Conservation (phyloP, 2,797 vertebrate species). For the Bovichtus diacanthus region DNA sequence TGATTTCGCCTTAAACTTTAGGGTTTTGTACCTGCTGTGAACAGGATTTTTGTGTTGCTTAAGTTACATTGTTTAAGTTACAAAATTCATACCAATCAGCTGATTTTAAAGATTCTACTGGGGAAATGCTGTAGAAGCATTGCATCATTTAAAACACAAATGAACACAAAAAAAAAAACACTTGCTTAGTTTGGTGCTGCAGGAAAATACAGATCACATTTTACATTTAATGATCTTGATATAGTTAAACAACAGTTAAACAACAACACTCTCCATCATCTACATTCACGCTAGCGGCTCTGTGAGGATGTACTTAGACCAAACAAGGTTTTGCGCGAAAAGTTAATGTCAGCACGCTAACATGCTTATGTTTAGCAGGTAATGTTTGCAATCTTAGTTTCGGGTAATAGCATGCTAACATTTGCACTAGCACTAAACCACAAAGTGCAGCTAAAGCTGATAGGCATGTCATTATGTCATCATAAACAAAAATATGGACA, state of each 20-base stretch:
- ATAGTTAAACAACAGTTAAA: background rate
- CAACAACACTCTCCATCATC: background rate
- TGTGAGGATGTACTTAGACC: background rate
- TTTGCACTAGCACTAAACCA: background rate
- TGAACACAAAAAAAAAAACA: background rate
- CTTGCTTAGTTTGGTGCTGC: background rate
- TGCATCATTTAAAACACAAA: background rate
- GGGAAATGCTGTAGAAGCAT: background rate
- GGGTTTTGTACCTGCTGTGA: background rate
- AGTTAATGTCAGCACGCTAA: background rate
- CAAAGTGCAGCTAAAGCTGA: background rate
- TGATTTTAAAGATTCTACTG: background rate
- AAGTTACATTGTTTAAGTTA: background rate
- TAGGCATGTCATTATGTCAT: background rate
- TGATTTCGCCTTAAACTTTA: background rate
- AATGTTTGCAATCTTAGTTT: background rate
- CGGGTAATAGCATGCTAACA: background rate
- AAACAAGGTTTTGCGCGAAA: background rate
- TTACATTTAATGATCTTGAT: background rate
- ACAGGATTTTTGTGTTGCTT: background rate
- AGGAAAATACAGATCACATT: background rate
- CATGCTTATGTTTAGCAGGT: background rate
- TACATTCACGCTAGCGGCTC: background rate
- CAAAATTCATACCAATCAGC: background rate
- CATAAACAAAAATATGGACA: background rate